Base-by-base conservation (phyloP, 1,140 invertebrate species). In the Drosophila novamexicana region DNA sequence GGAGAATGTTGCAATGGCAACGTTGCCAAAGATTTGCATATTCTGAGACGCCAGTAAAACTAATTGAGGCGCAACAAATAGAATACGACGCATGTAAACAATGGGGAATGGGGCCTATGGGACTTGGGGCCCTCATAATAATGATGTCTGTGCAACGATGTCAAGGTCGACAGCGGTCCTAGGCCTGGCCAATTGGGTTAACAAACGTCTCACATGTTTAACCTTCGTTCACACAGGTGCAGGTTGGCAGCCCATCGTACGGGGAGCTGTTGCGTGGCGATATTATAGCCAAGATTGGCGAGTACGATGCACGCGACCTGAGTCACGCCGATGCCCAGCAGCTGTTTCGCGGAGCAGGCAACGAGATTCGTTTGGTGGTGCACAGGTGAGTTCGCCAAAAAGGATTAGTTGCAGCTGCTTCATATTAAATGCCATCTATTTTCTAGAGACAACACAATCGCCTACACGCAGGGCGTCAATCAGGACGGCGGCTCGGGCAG, bases 311-410 rank as follows among this genome's bases (percentile, higher is more conserved):
- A 58, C 94, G 95, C 63, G 95, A 97, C 91, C 93, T 98, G 79
- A 95, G 96, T 81, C 98, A 98, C 92, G 96, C 97, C 93, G 97
- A 98, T 93, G 98, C 97, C 34, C 96, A 97, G 92, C 96, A 96
- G 90, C 93, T 98, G 63, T 98, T 98, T 93, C 96, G 96, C 92
- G 96, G 96, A 92, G 96, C 96, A 69, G 96, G 94, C 64, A 95
- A 94, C 80, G 94, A 94, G 85, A 95, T 95, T 75, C 94, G 94
- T 89, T 92, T 95, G 56, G 95, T 94, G 42, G 94, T 95, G 42
- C 95, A 95, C 91, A 95, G 95, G 95, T 95, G 93, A 91, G 73
- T 32, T 10, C 18, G 12, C 34, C n/a, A 42, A 18, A 29, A 18
- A 32, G 6, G 32, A 12, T 22, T 37, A 29, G 7, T 39, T 39